Evolutionary conservation across 2,113 vertebrate species (phyloP).

Genomic region (Apteryx mantelli): DNA sequence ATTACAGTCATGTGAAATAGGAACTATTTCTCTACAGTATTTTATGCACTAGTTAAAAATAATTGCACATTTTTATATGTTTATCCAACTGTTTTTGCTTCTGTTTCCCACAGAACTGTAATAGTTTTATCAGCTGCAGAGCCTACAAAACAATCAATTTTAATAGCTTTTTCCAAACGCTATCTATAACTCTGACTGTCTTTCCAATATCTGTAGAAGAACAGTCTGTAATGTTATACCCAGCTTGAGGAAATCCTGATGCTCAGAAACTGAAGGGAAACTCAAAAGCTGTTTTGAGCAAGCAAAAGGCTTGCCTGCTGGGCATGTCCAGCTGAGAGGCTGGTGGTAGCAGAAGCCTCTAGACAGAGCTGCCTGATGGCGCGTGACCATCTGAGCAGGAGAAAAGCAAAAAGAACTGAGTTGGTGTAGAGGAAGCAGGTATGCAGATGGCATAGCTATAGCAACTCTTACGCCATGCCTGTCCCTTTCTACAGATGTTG

Average conservation of each 20-base stretch:
- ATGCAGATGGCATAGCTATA: neutral
- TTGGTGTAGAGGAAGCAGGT: neutral
- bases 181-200: neutral
- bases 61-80: conserved; percentile 41
- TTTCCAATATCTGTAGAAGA: neutral
- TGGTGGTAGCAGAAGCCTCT: neutral
- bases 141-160: conserved; percentile 39
- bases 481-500: neutral
- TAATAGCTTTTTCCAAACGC: conserved; percentile 37
- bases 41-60: conserved; percentile 57
- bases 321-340: neutral
- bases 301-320: neutral
- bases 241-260: neutral
- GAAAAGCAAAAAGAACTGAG: neutral
- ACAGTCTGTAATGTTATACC: neutral
- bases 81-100: conserved; percentile 52
- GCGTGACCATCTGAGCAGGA: neutral
- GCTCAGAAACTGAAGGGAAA: neutral
- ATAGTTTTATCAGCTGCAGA: neutral
- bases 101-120: neutral
- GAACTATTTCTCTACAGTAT: conserved; percentile 4
- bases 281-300: neutral
- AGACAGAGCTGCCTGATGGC: neutral
- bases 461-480: neutral
- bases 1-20: neutral